Base-by-base conservation (phyloP, 2,888 invertebrate genomes). In the Rhamphomyia laevipes region DNA sequence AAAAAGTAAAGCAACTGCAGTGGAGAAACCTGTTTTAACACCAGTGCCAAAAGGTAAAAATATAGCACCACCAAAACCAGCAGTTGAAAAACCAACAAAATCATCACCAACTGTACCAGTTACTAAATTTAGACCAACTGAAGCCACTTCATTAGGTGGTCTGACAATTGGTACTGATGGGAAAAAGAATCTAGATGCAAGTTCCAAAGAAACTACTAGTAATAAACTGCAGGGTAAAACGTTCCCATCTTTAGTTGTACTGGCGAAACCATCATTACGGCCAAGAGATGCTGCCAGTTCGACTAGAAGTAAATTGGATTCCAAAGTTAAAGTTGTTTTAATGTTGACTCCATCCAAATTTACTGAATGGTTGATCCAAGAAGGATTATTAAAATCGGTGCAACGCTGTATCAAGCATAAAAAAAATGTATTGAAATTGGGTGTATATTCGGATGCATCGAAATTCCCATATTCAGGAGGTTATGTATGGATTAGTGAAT, bases 401-500 rank as follows among this genome's bases (percentile, higher is more conserved):
- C 90, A 90, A 64, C 78, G 76, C 65, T 90, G 91, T 61, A 73
- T 75, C 1, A 69, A 80, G 46, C 89, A 90, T 64, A 67, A 77
- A 2, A 74, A 75, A 46, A 77, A 76, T 52, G 84, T 84, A 58
- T 73, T 89, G 1, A 89, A 90, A 63, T 70, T 91, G 7, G 84
- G 86, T 46, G 88, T 89, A 81, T 90, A 88, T 67, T 87, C 86
- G 1, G 90, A 91, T 64, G 83, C 82, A 0, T 77, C 82, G 0
- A 87, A 87, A 58, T 89, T 90, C 65, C 88, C 88, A 0, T 87
- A 83, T 65, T 88, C 88, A 0, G 91, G 91, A 1, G 91, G 91
- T 33, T 91, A 91, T 62, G 90, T 91, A 2, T 91, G 91, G 91
- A 87, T 91, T 56, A 85, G 86, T 0, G 86, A 86, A 54, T 91